These are phyloP conservation scores for Pongo pygmaeus DNA, from an alignment of 2,113 vertebrate genomes.

Conservation along the genomic window DNA sequence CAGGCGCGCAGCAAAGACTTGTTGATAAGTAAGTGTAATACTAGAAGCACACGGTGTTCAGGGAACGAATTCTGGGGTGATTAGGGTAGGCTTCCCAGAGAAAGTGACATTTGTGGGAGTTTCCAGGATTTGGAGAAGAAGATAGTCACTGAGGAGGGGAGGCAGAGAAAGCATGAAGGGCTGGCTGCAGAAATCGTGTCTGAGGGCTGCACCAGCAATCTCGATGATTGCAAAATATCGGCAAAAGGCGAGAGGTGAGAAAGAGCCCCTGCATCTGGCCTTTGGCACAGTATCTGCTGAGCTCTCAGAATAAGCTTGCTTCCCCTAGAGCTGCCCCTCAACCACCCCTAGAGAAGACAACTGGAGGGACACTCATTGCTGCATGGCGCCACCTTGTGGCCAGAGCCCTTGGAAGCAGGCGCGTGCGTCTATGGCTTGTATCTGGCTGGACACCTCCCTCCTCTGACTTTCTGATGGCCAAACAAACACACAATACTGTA, in stretches of 20 bases:
- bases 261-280: background rate
- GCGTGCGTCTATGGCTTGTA: fast-evolving
- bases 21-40: background rate
- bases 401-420: background rate
- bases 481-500: background rate
- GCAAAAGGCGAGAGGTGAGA: background rate
- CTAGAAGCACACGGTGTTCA: background rate
- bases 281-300: background rate
- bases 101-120: background rate
- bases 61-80: background rate
- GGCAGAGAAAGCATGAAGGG: background rate
- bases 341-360: background rate
- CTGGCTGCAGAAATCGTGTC: background rate
- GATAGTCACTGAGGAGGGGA: background rate
- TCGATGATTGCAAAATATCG: background rate
- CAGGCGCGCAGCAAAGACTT: background rate
- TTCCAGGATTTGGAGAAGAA: background rate
- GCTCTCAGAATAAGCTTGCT: background rate
- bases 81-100: background rate
- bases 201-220: background rate
- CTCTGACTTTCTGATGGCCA: background rate
- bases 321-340: too few relatives aligned
- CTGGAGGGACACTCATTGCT: fast-evolving
- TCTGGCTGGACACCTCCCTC: background rate
- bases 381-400: slow-evolving; percentile 39